A percentile compares a stretch with the other conserved stretches of the same genome.
These are phyloP conservation scores for Entomyzon cyanotis DNA, from an alignment of 2,113 vertebrate species.

Conservation along the genomic window DNA sequence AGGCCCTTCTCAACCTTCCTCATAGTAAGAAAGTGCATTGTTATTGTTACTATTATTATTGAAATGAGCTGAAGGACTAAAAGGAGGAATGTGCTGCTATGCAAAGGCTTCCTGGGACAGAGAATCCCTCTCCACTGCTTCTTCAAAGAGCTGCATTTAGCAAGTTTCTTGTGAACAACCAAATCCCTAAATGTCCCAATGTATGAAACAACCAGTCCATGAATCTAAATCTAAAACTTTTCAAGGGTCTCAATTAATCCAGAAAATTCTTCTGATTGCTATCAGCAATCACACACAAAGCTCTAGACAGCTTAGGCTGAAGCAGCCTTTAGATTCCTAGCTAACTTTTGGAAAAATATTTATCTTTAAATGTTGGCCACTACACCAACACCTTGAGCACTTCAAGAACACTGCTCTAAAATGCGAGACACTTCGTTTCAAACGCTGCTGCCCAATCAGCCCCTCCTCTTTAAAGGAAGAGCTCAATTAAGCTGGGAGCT, in stretches of 20 bases:
- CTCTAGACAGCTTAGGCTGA: not conserved
- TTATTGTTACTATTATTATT: not conserved
- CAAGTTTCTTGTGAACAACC: not conserved
- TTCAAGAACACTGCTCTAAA: not conserved
- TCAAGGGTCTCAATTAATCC: not conserved
- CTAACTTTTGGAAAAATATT: not conserved
- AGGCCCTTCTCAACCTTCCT: not conserved
- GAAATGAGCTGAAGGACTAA: not conserved
- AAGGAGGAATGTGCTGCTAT: not conserved
- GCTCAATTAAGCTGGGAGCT: constrained; percentile 1
- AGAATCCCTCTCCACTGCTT: not conserved
- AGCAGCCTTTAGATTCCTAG: not conserved
- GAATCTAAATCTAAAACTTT: not conserved
- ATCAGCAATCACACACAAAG: not conserved
- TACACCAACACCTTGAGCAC: not conserved
- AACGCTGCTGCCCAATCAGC: not conserved
- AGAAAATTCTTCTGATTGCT: not conserved
- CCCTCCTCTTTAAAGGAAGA: constrained; percentile 18
- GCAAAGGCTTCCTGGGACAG: not conserved
- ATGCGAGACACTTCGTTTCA: not conserved
- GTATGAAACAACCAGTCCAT: fast-evolving
- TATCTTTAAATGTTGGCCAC: not conserved
- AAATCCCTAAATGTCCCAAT: not conserved
- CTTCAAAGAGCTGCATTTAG: not conserved
- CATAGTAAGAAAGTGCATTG: not conserved